These are phyloP conservation scores for Sarotherodon lohbergeri DNA, from an alignment of 2,113 vertebrate species.

Conservation along the genomic window DNA sequence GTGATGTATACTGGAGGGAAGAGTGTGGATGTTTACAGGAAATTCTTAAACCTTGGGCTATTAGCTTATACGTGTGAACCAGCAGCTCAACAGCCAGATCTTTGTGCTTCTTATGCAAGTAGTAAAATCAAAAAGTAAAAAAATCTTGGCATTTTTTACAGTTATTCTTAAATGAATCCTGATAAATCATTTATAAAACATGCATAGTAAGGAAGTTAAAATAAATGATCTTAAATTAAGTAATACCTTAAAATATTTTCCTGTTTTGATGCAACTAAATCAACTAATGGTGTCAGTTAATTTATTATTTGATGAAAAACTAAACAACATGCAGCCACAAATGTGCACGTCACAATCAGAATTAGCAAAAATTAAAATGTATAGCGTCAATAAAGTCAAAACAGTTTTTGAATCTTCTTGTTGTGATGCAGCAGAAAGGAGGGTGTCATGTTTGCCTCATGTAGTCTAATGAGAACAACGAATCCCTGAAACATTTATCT, in stretches of 20 bases:
- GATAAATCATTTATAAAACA: neutral
- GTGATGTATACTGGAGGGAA: neutral
- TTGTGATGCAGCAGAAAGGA: neutral
- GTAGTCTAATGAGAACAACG: neutral
- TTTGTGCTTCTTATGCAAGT: neutral
- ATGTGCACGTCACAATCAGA: neutral
- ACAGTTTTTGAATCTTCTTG: neutral
- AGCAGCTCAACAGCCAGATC: neutral
- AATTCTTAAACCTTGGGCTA: neutral
- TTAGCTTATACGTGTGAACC: neutral
- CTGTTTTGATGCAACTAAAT: neutral
- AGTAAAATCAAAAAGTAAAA: neutral
- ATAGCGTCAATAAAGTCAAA: neutral
- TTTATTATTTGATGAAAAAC: neutral
- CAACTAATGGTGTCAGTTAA: neutral
- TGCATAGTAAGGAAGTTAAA: neutral
- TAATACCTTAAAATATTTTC: too few species aligned
- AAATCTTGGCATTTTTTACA: neutral
- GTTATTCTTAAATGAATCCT: neutral
- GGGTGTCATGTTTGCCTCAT: fast-evolving
- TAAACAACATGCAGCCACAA: neutral
- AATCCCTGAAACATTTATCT: neutral
- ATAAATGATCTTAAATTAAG: neutral
- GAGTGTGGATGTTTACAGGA: neutral
- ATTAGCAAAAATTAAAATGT: fast-evolving